Evolutionary conservation across 2,888 invertebrate genomes (phyloP).

Genomic region (Philereme vetulata): DNA sequence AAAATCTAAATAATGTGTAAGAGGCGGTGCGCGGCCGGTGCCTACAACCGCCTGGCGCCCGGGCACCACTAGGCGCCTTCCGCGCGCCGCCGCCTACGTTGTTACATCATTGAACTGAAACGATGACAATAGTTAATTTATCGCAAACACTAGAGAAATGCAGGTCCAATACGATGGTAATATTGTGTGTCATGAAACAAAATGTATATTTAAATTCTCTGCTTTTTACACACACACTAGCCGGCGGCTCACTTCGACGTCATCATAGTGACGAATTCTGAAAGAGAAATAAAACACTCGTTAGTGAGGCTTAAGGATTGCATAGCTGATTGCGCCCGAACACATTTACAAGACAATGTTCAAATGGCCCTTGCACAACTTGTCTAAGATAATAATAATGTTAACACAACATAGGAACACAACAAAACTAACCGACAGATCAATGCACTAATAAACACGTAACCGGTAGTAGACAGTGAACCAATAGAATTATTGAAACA

Average conservation of each 20-base stretch:
- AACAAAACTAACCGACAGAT: slow-evolving; percentile 67
- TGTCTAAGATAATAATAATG: slow-evolving; percentile 53
- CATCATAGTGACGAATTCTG: slow-evolving; percentile 99
- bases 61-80: slow-evolving; percentile 21
- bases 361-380: slow-evolving; percentile 56
- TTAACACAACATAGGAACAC: slow-evolving; percentile 61
- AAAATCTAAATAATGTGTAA: slow-evolving; percentile 78
- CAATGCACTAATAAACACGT: slow-evolving; percentile 70
- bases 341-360: slow-evolving; percentile 26
- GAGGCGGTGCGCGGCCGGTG: slow-evolving; percentile 52
- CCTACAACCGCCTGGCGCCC: slow-evolving; percentile 27
- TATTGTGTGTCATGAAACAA: slow-evolving; percentile 85
- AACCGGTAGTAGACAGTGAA: slow-evolving; percentile 65
- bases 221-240: slow-evolving; percentile 84
- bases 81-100: slow-evolving; percentile 45
- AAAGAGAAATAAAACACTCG: slow-evolving; percentile 64
- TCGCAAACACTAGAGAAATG: slow-evolving; percentile 85
- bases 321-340: not conserved
- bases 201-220: slow-evolving; percentile 86
- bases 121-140: slow-evolving; percentile 82
- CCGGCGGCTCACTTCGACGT: slow-evolving; percentile 97
- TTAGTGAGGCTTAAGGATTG: slow-evolving; percentile 47
- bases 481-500: slow-evolving; percentile 52
- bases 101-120: slow-evolving; percentile 76
- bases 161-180: slow-evolving; percentile 85